Evolutionary conservation across 2,888 invertebrate genomes (phyloP), one percentile per base, ranked within the genome.

Genomic region (Sarcophaga subvicina): DNA sequence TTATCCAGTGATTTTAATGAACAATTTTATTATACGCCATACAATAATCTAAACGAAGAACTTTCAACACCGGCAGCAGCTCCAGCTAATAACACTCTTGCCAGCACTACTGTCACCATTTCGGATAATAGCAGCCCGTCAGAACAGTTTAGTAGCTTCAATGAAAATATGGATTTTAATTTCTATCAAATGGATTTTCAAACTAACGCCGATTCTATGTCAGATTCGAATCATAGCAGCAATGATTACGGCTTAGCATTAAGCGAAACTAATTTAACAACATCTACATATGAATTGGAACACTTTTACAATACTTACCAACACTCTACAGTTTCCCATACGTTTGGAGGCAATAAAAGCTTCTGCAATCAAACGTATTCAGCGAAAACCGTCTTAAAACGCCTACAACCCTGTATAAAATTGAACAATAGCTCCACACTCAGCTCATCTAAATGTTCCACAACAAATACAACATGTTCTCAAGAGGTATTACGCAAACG

Each of bases 401-500:
- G 37, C 22, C 69, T 71, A 59, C 86, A 47, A 79, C 78, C 73
- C 64, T 88, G 49, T 49, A 54, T 54, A 12, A 54, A 54, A 17
- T 88, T 73, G 83, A 90, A 73, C 87, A 90, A 73, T 86, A 88
- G 63, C 88, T 87, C 64, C 84, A 83, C 71, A 62, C 11, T 47
- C 11, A 20, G 20, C 64, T 8, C 75, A 11, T 12, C 75, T 11
- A 70, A 79, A 60, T 2, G 62, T 49, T 60, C 76, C 37, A 17
- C 76, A 0, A 11, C 83, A 62, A 66, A 20, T 22, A 73, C 64
- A 11, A 25, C 75, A 20, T 64, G 82, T 12, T 80, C 86, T 14
- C 88, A 82, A 27, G 91, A 91, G 17, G 89, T 93, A 2, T 73
- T 92, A 5, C 90, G 89, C 22, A 95, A 95, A 88, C 94, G 96